These are phyloP conservation scores for Perdita meconis DNA, from an alignment of 2,888 invertebrate genomes.

Conservation along the genomic window DNA sequence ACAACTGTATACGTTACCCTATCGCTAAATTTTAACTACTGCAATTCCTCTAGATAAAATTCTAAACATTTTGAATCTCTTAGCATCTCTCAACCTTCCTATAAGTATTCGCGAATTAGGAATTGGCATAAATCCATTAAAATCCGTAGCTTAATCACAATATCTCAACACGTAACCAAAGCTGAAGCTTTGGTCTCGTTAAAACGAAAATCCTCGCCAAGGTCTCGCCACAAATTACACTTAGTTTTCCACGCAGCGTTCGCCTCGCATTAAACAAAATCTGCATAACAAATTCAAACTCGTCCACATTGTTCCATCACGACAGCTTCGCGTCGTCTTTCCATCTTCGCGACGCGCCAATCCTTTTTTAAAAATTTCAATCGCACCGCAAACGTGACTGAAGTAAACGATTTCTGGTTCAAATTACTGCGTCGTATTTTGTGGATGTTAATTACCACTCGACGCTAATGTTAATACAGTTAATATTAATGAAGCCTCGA, in stretches of 20 bases:
- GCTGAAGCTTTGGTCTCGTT: no score
- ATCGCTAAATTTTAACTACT: no score
- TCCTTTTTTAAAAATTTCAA: constrained; percentile 1
- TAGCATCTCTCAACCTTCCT: no score
- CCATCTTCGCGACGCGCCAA: constrained; percentile 6
- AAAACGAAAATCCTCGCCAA: constrained; percentile 42
- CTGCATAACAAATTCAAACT: constrained; percentile 69
- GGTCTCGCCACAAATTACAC: constrained; percentile 19
- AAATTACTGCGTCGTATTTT: background rate
- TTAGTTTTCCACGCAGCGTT: constrained; percentile 34
- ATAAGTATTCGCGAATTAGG: no score
- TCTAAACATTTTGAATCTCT: no score
- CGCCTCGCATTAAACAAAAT: constrained; percentile 36
- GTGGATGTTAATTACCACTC: no score
- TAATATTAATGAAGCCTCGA: no score
- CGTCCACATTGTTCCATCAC: constrained; percentile 33
- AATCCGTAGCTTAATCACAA: no score
- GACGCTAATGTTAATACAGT: background rate
- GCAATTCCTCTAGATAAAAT: no score
- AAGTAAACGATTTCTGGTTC: background rate
- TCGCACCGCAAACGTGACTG: background rate
- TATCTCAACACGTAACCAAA: no score
- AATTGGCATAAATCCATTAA: no score
- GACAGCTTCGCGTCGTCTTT: background rate
- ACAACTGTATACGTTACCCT: no score